These are phyloP conservation scores for Neomorphus geoffroyi DNA, from an alignment of 2,797 vertebrate species.

Conservation along the genomic window DNA sequence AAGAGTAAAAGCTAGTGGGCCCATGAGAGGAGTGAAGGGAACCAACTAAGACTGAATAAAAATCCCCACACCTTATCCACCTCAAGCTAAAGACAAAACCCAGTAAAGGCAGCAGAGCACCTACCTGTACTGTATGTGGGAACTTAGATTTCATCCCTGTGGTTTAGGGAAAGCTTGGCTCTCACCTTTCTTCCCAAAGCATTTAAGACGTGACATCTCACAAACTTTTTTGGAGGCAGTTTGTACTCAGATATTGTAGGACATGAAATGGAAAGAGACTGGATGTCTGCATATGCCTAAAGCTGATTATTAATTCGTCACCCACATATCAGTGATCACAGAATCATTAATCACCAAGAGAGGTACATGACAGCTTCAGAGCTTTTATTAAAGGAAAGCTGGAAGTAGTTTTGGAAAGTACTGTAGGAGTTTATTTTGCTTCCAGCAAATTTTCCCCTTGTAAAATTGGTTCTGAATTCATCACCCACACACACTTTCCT, in stretches of 20 bases:
- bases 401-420: slow-evolving; percentile 38
- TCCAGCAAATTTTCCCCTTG: neutral
- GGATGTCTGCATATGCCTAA: slow-evolving; percentile 11
- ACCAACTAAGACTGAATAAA: neutral
- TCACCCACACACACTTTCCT: neutral
- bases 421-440: slow-evolving; percentile 45
- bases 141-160: neutral
- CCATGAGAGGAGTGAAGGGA: neutral
- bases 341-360: slow-evolving; percentile 48
- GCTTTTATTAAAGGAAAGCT: slow-evolving; percentile 26
- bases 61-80: neutral
- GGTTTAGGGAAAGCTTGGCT: neutral
- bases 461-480: slow-evolving; percentile 43
- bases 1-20: neutral
- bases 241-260: neutral
- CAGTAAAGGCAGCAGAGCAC: neutral
- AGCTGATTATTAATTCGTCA: slow-evolving; percentile 42
- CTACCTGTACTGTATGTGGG: neutral
- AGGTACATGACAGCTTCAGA: slow-evolving; percentile 43
- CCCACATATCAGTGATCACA: slow-evolving; percentile 30
- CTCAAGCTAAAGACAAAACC: neutral
- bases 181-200: neutral
- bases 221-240: neutral
- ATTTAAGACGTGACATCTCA: neutral
- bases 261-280: neutral